Conservation (phyloP, 2,113 vertebrate species). For the Ivindomyrus marchei region DNA sequence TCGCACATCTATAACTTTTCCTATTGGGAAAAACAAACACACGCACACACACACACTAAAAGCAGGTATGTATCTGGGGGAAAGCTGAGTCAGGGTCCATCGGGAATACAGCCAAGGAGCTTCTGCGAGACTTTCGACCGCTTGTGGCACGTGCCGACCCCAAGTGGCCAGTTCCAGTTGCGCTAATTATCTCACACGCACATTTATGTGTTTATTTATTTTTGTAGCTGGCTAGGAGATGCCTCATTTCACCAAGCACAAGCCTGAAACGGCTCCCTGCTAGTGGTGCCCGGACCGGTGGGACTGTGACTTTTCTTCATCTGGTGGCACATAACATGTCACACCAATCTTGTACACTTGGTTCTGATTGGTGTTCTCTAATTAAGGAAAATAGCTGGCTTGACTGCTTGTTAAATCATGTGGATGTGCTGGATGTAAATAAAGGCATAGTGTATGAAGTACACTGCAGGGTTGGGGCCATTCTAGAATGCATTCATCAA, state of each 20-base stretch:
- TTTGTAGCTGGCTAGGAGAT: background rate
- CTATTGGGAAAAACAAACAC: background rate
- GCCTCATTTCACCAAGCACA: background rate
- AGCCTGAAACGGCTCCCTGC: background rate
- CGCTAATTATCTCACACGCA: background rate
- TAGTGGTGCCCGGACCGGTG: background rate
- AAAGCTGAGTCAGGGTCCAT: background rate
- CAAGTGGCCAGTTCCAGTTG: background rate
- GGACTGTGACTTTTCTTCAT: background rate
- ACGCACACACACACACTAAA: background rate
- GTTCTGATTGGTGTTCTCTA: background rate
- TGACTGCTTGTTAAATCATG: background rate
- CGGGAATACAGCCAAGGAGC: background rate
- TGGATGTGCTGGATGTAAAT: background rate
- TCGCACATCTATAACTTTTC: background rate
- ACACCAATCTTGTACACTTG: background rate
- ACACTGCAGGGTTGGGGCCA: background rate
- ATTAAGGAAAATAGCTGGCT: background rate
- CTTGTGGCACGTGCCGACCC: background rate
- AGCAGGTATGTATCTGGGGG: background rate
- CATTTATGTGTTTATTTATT: background rate
- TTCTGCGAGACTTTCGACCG: background rate
- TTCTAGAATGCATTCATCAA: too few species aligned
- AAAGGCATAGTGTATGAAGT: background rate
- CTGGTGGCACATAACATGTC: background rate